phyloP scores from a whole-genome alignment of 2,113 vertebrate genomes.

The Sander vitreus region DNA sequence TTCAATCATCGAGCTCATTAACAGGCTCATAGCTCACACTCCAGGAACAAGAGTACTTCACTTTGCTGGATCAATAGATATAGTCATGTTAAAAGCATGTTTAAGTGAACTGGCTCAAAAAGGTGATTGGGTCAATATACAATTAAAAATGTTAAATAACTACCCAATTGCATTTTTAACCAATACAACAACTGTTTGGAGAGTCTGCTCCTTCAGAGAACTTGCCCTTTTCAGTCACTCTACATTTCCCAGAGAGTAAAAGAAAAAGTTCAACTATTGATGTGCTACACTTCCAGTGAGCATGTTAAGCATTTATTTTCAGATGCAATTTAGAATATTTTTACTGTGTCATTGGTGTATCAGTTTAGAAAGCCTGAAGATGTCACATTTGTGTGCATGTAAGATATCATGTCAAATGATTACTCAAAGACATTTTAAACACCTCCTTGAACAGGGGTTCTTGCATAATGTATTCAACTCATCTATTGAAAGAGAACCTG shows the following conservation, averaged over 20 bases:
- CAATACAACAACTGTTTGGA: not conserved
- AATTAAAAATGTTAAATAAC: constrained; percentile 40
- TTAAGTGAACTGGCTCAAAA: constrained; percentile 35
- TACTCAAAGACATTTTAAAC: constrained; percentile 54
- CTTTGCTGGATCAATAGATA: constrained; percentile 42
- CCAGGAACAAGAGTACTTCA: constrained; percentile 41
- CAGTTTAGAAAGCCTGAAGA: not conserved
- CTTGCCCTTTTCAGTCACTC: not conserved
- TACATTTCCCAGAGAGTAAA: not conserved
- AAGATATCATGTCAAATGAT: constrained; percentile 34
- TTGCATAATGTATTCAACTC: constrained; percentile 61
- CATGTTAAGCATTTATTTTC: not conserved
- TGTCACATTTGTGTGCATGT: not conserved
- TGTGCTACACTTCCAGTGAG: not conserved
- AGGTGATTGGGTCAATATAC: constrained; percentile 31
- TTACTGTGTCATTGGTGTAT: not conserved
- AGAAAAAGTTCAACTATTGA: not conserved
- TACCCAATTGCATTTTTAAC: not conserved
- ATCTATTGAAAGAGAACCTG: constrained; percentile 44
- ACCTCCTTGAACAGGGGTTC: constrained; percentile 34
- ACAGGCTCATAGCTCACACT: constrained; percentile 54
- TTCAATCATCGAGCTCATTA: constrained; percentile 72
- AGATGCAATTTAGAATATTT: not conserved
- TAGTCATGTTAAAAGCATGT: constrained; percentile 41
- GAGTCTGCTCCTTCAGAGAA: not conserved